Evolutionary conservation across 1,140 invertebrate genomes (phyloP), one percentile per base, ranked within the genome.

Genomic region (Campoletis sonorensis): DNA sequence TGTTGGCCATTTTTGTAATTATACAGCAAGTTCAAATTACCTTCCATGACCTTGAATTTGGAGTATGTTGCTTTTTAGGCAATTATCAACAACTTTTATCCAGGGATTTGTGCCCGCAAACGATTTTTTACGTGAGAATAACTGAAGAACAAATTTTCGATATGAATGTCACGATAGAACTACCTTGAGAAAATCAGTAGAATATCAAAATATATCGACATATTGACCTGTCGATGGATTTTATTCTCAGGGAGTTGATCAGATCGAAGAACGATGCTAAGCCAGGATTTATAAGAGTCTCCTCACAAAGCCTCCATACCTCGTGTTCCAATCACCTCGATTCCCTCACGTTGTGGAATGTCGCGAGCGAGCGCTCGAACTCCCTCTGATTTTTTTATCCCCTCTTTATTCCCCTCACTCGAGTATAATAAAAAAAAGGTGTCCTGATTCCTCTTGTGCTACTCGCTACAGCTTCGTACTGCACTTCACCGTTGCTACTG

Each of bases 321-420:
- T n/a, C 73, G 30, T 40, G 51, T 77, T 77, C 73, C 73, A 61
- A 77, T 77, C 73, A 77, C 73, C 73, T 77, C 73, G 73, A 77
- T 77, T 77, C 73, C 73, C 73, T 77, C 73, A 54, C 51, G 51
- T 77, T 30, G 73, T 33, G 73, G 73, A 77, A 77, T 77, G 73
- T 77, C 73, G 73, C 73, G 73, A 30, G 51, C 72, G 72, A 73
- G 40, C 21, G 40, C 49, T 16, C 67, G 10, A 70, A 2, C 54
- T 54, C 73, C 73, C 51, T 64, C 27, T 54, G 51, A 77, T 77
- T 77, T 77, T 64, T 64, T 64, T n/a, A 18, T 21, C 21, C 54
- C 54, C 27, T 33, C 67, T 18, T 37, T 64, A 37, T 76, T 64
- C 54, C 73, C 54, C 51, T 77, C 51, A 13, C 73, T 54, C 33